phyloP scores from a whole-genome alignment of 2,888 invertebrate genomes.

The Octonoba sinensis region DNA sequence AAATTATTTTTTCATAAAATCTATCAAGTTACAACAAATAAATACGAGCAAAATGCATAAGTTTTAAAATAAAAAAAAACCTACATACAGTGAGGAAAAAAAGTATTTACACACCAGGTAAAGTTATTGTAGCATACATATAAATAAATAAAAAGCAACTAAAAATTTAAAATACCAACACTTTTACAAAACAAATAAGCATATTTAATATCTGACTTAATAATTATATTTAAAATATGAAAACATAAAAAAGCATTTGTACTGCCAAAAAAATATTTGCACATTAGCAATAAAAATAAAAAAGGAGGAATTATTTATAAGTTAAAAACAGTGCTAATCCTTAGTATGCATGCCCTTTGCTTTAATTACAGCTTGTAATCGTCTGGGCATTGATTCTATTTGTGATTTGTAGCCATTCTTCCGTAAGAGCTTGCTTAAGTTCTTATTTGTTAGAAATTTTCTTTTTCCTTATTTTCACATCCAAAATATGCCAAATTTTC shows the following conservation, averaged over 20 bases:
- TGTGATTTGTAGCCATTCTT: constrained; percentile 8
- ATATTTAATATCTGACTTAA: constrained; percentile 6
- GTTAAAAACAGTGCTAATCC: constrained; percentile 3
- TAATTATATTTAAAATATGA: constrained; percentile 7
- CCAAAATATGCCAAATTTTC: constrained; percentile 7
- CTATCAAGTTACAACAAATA: too few species aligned
- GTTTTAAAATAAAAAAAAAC: too few species aligned
- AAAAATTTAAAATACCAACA: not conserved
- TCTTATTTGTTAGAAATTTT: constrained; percentile 5
- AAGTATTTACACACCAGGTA: not conserved
- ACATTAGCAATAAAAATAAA: not conserved
- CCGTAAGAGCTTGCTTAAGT: not conserved
- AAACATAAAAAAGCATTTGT: not conserved
- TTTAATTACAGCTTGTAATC: constrained; percentile 5
- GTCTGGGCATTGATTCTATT: constrained; percentile 2
- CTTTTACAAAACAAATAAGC: not conserved
- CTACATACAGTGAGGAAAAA: too few species aligned
- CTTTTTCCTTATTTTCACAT: constrained; percentile 1
- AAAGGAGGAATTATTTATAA: not conserved
- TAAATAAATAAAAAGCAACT: constrained; percentile 1
- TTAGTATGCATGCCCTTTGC: not conserved
- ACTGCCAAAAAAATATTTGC: not conserved
- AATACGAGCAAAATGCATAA: too few species aligned
- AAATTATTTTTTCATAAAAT: too few species aligned
- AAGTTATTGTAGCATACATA: not conserved